Percentiles rank a stretch among this genome's conserved stretches.
Evolutionary conservation across 1,140 invertebrate species (phyloP).

Genomic region (Megathymus violae): DNA sequence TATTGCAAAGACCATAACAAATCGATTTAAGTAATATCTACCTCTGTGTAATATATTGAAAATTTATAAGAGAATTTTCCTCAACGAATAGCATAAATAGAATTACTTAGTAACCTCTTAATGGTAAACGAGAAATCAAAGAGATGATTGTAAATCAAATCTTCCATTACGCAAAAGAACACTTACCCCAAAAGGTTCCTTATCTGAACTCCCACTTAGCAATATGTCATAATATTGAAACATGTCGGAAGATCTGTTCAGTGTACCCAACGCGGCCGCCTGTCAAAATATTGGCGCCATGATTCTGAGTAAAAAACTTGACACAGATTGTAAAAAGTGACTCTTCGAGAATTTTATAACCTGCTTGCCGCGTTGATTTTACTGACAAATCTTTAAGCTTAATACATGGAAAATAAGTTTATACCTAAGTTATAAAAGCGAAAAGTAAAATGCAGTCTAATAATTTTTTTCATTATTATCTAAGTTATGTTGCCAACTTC

Average conservation of each 20-base stretch:
- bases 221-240: slow-evolving; percentile 70
- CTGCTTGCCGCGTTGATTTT: slow-evolving; percentile 26
- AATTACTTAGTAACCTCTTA: neutral
- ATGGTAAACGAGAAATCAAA: slow-evolving; percentile 11
- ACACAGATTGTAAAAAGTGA: slow-evolving; percentile 20
- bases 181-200: slow-evolving; percentile 54
- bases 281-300: slow-evolving; percentile 69
- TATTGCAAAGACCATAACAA: no score
- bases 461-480: no score
- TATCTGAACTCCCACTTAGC: slow-evolving; percentile 67
- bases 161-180: slow-evolving; percentile 38
- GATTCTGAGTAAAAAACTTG: slow-evolving; percentile 37
- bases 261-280: slow-evolving; percentile 46
- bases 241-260: slow-evolving; percentile 51
- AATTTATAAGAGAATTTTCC: no score
- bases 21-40: no score
- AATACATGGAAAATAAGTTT: neutral
- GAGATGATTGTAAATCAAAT: slow-evolving; percentile 26
- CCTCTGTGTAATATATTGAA: no score
- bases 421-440: no score
- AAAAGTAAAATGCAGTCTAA: no score
- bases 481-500: no score
- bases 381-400: slow-evolving; percentile 20
- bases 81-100: neutral
- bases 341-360: slow-evolving; percentile 9